A percentile compares a stretch with the other conserved stretches of the same genome.
phyloP scores from a whole-genome alignment of 2,113 vertebrate species.

The Triplophysa rosa region DNA sequence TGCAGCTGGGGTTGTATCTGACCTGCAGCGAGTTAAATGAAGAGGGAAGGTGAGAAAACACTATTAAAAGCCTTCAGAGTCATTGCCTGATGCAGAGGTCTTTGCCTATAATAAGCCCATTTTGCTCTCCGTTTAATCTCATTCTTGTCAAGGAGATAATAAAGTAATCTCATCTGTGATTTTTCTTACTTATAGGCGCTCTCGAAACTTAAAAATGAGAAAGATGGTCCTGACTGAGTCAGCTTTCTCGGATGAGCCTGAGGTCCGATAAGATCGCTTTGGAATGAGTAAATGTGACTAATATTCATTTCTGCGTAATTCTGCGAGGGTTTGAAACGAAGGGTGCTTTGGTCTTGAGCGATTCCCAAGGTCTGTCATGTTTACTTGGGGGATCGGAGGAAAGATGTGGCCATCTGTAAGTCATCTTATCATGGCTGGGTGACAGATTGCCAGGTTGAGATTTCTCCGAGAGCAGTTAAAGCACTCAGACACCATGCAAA shows the following conservation, averaged over 20 bases:
- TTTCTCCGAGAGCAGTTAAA: conserved; percentile 59
- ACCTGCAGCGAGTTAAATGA: conserved; percentile 68
- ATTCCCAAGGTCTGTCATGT: conserved; percentile 54
- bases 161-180: too few relatives aligned
- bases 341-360: conserved; percentile 34
- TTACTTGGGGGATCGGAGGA: conserved; percentile 44
- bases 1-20: conserved; percentile 85
- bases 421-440: conserved; percentile 58
- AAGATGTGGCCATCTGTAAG: conserved; percentile 36
- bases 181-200: too few relatives aligned
- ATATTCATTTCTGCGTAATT: conserved; percentile 56
- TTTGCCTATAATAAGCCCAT: too few relatives aligned
- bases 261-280: conserved; percentile 52
- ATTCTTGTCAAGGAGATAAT: too few relatives aligned
- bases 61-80: too few relatives aligned
- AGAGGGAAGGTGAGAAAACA: too few relatives aligned
- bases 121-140: too few relatives aligned
- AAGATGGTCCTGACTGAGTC: background rate
- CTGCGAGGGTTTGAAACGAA: conserved; percentile 41
- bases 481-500: conserved; percentile 59
- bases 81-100: too few relatives aligned
- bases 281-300: conserved; percentile 54
- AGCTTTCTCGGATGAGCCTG: conserved; percentile 22
- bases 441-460: conserved; percentile 64
- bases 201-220: too few relatives aligned